A percentile compares a stretch with the other conserved stretches of the same genome.
Evolutionary conservation across 2,888 invertebrate genomes (phyloP).

Genomic region (Pteria penguin): DNA sequence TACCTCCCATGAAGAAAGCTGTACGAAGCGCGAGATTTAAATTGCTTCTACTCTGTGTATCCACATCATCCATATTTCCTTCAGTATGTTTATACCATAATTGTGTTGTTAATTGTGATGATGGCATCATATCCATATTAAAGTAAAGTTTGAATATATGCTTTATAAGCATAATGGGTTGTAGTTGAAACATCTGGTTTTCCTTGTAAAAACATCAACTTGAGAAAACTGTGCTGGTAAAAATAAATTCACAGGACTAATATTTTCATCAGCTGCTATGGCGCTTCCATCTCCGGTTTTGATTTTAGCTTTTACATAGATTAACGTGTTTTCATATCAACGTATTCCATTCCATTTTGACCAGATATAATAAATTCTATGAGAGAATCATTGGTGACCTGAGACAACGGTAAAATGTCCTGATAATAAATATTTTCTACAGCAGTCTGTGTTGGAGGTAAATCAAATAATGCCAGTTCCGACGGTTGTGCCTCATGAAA

Average conservation of each 20-base stretch:
- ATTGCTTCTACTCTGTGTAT: no score
- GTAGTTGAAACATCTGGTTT: constrained; percentile 42
- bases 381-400: constrained; percentile 16
- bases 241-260: no score
- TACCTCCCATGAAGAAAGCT: constrained; percentile 22
- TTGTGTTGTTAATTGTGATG: no score
- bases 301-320: constrained; percentile 40
- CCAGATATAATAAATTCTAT: constrained; percentile 24
- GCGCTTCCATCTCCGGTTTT: constrained; percentile 41
- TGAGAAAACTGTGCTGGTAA: constrained; percentile 48
- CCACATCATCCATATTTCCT: constrained; percentile 30
- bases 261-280: constrained; percentile 27
- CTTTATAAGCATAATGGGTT: no score
- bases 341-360: constrained; percentile 42
- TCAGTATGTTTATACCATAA: constrained; percentile 41
- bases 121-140: no score
- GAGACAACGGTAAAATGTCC: constrained; percentile 37
- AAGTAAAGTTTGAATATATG: no score
- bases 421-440: no score
- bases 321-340: constrained; percentile 38
- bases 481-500: constrained; percentile 46
- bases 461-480: constrained; percentile 41
- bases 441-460: no score
- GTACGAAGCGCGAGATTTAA: constrained; percentile 31
- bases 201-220: constrained; percentile 50